Evolutionary conservation across 2,113 vertebrate species (phyloP).

Genomic region (Carassius carassius): DNA sequence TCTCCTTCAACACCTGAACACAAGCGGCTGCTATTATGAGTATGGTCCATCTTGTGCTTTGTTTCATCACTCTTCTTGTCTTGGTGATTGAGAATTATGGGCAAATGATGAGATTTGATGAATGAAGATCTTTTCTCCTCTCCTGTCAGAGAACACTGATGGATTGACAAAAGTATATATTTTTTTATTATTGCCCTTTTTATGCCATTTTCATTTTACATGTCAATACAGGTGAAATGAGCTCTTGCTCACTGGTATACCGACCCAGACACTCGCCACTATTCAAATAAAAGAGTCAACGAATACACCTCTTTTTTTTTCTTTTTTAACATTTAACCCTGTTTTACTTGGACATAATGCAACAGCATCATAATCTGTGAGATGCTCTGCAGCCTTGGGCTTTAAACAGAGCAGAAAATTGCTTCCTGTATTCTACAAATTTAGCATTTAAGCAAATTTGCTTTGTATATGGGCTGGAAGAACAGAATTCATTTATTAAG

Average conservation of each 20-base stretch:
- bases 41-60: background rate
- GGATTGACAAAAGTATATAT: slow-evolving; percentile 43
- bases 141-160: slow-evolving; percentile 46
- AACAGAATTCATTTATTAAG: slow-evolving; percentile 10
- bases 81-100: slow-evolving; percentile 37
- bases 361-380: slow-evolving; percentile 1
- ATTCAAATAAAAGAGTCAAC: background rate
- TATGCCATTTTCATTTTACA: slow-evolving; percentile 53
- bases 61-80: slow-evolving; percentile 39
- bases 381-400: background rate
- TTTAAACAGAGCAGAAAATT: background rate
- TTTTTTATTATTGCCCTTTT: slow-evolving; percentile 23
- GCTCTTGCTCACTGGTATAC: slow-evolving; percentile 7
- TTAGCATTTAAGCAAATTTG: background rate
- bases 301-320: slow-evolving; percentile 3
- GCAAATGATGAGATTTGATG: slow-evolving; percentile 44
- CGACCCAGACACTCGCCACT: background rate
- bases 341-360: background rate
- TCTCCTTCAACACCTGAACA: background rate
- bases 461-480: background rate
- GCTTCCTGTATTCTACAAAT: background rate
- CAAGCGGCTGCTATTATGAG: background rate
- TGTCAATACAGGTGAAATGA: slow-evolving; percentile 56
- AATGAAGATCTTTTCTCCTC: slow-evolving; percentile 42
- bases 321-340: background rate